Conservation (phyloP, 2,797 vertebrate species). For the Lepus townsendii region DNA sequence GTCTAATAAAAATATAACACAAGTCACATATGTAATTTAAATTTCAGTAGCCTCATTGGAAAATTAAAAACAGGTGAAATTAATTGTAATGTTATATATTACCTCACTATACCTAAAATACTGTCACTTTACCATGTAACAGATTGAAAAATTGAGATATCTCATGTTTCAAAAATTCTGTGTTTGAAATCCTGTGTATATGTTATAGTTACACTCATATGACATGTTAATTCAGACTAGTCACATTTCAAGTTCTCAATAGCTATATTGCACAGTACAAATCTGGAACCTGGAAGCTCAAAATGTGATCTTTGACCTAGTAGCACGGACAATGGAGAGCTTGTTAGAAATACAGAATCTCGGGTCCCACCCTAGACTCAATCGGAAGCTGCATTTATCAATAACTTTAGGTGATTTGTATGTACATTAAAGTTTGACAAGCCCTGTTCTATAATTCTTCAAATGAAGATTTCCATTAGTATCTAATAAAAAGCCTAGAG, state of each 20-base stretch:
- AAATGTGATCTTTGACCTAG: background rate
- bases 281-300: background rate
- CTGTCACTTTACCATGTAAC: constrained; percentile 45
- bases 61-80: constrained; percentile 26
- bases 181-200: constrained; percentile 10
- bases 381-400: constrained; percentile 19
- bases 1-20: constrained; percentile 25
- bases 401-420: background rate
- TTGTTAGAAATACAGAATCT: constrained; percentile 8
- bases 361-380: background rate
- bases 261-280: background rate
- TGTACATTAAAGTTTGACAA: constrained; percentile 46
- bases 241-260: background rate
- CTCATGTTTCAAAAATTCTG: background rate
- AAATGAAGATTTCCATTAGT: constrained; percentile 34
- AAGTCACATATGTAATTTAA: background rate
- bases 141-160: constrained; percentile 38
- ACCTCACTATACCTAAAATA: background rate
- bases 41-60: background rate
- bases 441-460: constrained; percentile 26
- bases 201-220: background rate
- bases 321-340: background rate
- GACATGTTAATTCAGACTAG: background rate
- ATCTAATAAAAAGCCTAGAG: constrained; percentile 37
- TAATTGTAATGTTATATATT: constrained; percentile 25